Evolutionary conservation across 2,888 invertebrate species (phyloP).

Genomic region (Luperina nickerlii): DNA sequence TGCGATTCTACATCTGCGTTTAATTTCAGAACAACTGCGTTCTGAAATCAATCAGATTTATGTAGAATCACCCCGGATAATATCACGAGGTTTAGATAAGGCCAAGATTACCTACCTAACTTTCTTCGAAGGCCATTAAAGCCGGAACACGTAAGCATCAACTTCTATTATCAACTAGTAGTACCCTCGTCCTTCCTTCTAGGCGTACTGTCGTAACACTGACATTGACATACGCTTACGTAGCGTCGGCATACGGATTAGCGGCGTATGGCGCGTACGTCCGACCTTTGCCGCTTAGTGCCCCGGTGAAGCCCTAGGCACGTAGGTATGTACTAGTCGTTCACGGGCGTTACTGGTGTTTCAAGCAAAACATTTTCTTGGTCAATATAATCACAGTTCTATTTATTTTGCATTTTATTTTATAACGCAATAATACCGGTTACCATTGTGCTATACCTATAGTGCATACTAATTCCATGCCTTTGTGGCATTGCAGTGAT

Average conservation of each 20-base stretch:
- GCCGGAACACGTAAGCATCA: not conserved
- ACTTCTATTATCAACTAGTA: not conserved
- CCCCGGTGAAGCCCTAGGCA: constrained; percentile 55
- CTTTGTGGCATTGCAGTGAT: not conserved
- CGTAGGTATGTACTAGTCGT: constrained; percentile 30
- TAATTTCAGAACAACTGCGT: not conserved
- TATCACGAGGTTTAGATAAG: not conserved
- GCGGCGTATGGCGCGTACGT: constrained; percentile 5
- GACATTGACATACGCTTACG: constrained; percentile 57
- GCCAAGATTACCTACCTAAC: not conserved
- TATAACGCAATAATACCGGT: not conserved
- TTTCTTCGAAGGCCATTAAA: not conserved
- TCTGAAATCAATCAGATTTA: not conserved
- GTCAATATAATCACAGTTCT: not conserved
- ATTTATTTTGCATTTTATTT: not conserved
- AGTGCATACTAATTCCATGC: not conserved
- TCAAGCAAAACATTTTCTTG: not conserved
- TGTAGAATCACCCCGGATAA: not conserved
- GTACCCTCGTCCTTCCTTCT: not conserved
- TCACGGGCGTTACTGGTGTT: constrained; percentile 35
- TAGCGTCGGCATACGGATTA: constrained; percentile 45
- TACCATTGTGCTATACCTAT: not conserved
- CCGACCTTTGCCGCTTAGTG: constrained; percentile 39
- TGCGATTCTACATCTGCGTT: not conserved
- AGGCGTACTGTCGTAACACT: constrained; percentile 19